These are phyloP conservation scores for Poeciliopsis retropinna DNA, from an alignment of 2,113 vertebrate species.

Conservation along the genomic window DNA sequence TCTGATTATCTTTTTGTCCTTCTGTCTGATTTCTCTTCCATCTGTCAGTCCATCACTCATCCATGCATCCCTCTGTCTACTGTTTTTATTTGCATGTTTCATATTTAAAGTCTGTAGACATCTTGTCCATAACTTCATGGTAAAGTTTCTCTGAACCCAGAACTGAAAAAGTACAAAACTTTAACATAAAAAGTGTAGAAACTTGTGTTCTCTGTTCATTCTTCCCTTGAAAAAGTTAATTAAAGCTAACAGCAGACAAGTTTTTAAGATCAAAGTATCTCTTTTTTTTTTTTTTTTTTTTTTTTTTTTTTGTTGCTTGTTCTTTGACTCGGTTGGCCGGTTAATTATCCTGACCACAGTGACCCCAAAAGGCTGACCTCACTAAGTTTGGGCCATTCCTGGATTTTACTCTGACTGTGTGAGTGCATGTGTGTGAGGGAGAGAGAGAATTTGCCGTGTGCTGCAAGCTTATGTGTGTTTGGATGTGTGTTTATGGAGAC, in stretches of 20 bases:
- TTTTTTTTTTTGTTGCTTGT: not conserved
- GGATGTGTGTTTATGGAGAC: conserved; percentile 44
- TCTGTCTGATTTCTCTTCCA: not conserved
- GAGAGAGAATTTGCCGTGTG: conserved; percentile 19
- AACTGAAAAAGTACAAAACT: not conserved
- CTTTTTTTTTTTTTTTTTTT: conserved; percentile 1
- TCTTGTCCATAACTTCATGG: not conserved
- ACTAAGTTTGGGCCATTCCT: conserved; percentile 40
- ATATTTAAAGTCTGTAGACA: not conserved
- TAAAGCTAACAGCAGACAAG: too few species aligned
- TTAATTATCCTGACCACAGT: conserved; percentile 42
- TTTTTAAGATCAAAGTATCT: too few species aligned
- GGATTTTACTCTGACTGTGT: conserved; percentile 29
- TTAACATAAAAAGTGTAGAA: too few species aligned
- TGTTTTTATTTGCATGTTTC: not conserved
- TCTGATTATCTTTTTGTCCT: not conserved
- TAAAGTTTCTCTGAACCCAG: not conserved
- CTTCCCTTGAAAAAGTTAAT: too few species aligned
- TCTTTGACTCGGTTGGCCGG: conserved; percentile 32
- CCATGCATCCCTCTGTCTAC: not conserved
- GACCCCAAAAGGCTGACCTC: conserved; percentile 44
- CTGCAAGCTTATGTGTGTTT: conserved; percentile 36
- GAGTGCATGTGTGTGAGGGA: not conserved
- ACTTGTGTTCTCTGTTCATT: too few species aligned
- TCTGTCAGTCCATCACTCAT: not conserved